Conservation (phyloP, 2,113 vertebrate genomes). For the Erpornis zantholeuca region DNA sequence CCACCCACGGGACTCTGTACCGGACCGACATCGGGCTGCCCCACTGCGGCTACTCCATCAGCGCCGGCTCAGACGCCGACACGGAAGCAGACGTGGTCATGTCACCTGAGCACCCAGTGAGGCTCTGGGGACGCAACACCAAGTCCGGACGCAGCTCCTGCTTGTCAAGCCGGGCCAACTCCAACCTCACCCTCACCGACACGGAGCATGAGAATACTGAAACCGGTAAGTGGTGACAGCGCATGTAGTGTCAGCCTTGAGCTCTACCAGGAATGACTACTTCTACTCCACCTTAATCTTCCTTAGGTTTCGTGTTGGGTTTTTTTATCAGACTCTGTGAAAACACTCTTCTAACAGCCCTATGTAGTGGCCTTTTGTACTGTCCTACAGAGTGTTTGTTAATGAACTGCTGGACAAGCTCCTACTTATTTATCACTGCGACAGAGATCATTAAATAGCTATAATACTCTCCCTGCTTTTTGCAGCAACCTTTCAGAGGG, state of each 20-base stretch:
- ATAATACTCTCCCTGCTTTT: constrained; percentile 3
- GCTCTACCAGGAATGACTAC: not conserved
- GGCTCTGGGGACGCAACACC: constrained; percentile 89
- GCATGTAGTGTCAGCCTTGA: not conserved
- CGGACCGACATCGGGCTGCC: constrained; percentile 85
- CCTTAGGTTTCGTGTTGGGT: not conserved
- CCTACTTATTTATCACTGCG: constrained; percentile 2
- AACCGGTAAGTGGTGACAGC: constrained; percentile 76
- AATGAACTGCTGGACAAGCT: constrained; percentile 28
- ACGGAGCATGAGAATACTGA: constrained; percentile 97
- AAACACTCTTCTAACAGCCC: constrained; percentile 40
- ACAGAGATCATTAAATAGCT: constrained; percentile 14
- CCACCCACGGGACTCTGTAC: constrained; percentile 85
- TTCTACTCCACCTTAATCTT: not conserved
- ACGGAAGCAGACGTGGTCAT: constrained; percentile 87
- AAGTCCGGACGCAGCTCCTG: constrained; percentile 96
- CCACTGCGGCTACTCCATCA: constrained; percentile 89
- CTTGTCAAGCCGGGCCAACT: constrained; percentile 95
- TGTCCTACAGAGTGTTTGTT: constrained; percentile 10
- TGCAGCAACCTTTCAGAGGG: not conserved
- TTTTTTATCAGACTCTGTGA: not conserved
- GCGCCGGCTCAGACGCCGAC: constrained; percentile 88
- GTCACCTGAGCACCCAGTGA: constrained; percentile 88
- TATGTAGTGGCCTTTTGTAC: not conserved
- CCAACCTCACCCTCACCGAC: constrained; percentile 95